phyloP scores from a whole-genome alignment of 92 coral and sea anemone genomes.

The Epizoanthus illoricatus region DNA sequence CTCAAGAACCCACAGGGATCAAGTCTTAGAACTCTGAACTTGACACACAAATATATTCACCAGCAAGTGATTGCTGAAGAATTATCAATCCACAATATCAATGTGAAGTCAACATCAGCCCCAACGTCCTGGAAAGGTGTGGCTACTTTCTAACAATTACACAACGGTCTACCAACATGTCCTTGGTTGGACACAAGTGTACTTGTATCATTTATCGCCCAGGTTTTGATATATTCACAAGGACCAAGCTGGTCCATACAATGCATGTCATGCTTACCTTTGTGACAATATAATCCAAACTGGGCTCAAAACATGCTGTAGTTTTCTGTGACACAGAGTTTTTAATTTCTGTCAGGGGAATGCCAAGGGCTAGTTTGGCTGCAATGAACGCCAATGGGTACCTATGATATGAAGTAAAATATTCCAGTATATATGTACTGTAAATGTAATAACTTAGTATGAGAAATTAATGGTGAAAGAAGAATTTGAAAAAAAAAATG shows the following conservation, averaged over 20 bases:
- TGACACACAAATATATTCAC: too few relatives aligned
- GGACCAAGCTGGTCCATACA: neutral
- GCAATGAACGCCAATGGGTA: constrained; percentile 98
- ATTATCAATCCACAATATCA: too few relatives aligned
- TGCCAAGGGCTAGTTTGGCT: constrained; percentile 92
- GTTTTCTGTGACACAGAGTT: constrained; percentile 88
- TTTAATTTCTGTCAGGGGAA: constrained; percentile 86
- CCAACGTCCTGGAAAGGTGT: too few relatives aligned
- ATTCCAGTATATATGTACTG: neutral
- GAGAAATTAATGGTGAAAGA: too few relatives aligned
- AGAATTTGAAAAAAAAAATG: neutral
- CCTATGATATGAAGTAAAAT: constrained; percentile 37
- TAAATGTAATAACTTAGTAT: neutral
- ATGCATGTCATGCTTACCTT: constrained; percentile 56
- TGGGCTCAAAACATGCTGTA: constrained; percentile 98
- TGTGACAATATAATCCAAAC: constrained; percentile 95
- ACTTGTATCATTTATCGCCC: neutral
- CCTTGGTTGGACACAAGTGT: too few relatives aligned
- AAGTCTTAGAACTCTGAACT: too few relatives aligned
- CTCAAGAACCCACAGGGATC: too few relatives aligned
- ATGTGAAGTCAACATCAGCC: too few relatives aligned
- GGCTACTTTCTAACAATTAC: too few relatives aligned
- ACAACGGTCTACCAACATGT: too few relatives aligned
- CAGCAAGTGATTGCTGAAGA: too few relatives aligned
- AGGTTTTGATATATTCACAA: neutral